Evolutionary conservation across 2,888 invertebrate genomes (phyloP).

Genomic region (Malacosoma neustria): DNA sequence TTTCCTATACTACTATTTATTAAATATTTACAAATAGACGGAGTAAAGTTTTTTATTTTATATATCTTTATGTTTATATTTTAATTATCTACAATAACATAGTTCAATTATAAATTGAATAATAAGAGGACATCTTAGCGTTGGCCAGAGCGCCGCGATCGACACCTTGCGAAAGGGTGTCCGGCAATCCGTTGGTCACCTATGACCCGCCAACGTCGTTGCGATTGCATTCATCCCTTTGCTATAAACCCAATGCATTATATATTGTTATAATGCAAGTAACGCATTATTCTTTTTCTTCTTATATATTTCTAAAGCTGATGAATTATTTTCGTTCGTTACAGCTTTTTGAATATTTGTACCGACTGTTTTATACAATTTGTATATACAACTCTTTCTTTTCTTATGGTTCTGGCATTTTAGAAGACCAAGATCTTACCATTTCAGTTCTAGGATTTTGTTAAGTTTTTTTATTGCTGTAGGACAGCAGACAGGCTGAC

Average conservation of each 20-base stretch:
- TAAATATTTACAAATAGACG: no score
- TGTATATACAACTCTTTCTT: no score
- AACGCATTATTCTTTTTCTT: neutral
- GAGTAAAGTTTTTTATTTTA: no score
- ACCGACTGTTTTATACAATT: no score
- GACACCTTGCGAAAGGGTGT: constrained; percentile 51
- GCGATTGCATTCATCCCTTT: neutral
- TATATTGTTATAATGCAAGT: constrained; percentile 10
- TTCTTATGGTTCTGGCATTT: no score
- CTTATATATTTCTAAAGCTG: neutral
- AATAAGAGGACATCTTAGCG: neutral
- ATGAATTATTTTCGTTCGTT: neutral
- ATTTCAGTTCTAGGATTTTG: no score
- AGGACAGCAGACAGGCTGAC: no score
- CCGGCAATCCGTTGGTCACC: constrained; percentile 55
- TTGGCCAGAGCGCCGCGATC: neutral
- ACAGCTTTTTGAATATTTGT: no score
- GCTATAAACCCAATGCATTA: neutral
- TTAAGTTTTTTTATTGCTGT: no score
- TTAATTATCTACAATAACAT: constrained; percentile 6
- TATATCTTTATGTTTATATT: no score
- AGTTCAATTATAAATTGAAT: neutral
- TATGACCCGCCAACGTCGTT: constrained; percentile 50
- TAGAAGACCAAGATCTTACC: no score
- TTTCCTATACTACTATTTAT: no score